Conservation (phyloP, 2,888 invertebrate species). For the Xestia c-nigrum region DNA sequence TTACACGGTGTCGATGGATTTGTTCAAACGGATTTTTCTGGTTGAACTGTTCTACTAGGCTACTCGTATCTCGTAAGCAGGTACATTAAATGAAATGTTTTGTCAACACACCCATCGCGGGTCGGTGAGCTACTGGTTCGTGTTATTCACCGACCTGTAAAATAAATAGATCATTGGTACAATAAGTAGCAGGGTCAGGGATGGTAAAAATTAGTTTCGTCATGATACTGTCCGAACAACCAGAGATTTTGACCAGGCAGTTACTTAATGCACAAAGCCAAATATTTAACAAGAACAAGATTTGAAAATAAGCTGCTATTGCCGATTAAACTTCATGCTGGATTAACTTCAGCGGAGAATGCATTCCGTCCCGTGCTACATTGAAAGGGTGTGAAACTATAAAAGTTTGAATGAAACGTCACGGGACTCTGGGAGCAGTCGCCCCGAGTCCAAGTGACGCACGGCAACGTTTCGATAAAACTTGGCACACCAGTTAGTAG, state of each 20-base stretch:
- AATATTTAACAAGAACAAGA: neutral
- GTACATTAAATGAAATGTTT: neutral
- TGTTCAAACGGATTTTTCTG: neutral
- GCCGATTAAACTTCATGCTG: slow-evolving; percentile 4
- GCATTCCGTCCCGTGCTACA: neutral
- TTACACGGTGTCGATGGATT: neutral
- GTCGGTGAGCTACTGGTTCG: neutral
- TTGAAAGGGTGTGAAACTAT: slow-evolving; percentile 4
- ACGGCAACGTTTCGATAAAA: neutral
- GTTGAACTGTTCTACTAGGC: neutral
- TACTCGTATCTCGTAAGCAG: neutral
- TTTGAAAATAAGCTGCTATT: neutral
- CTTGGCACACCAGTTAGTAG: neutral
- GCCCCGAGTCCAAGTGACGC: neutral
- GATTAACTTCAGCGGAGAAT: slow-evolving; percentile 6
- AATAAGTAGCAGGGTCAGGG: neutral
- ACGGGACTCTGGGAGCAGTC: no score
- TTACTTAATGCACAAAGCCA: neutral
- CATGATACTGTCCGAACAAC: neutral
- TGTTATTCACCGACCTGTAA: neutral
- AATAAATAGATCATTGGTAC: neutral
- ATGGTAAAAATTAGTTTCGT: neutral
- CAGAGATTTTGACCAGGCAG: neutral
- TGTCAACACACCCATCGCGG: neutral
- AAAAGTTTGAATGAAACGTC: slow-evolving; percentile 26